phyloP scores from a whole-genome alignment of 2,113 vertebrate species.

The Calyptomena viridis region DNA sequence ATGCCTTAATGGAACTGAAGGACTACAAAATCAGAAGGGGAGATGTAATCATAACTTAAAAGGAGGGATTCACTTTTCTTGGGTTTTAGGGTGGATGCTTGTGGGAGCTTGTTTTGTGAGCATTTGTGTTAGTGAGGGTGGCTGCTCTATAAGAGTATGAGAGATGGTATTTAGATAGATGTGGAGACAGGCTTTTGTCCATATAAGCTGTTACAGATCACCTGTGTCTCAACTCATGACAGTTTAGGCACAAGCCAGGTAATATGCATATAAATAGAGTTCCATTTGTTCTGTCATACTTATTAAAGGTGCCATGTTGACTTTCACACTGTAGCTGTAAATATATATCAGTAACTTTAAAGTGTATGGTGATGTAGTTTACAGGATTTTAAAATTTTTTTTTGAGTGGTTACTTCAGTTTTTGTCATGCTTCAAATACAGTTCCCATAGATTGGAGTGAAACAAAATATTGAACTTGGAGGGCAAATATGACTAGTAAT shows the following conservation, averaged over 20 bases:
- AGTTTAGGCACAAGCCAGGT: neutral
- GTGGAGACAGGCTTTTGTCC: neutral
- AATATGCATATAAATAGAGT: neutral
- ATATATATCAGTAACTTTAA: neutral
- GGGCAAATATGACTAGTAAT: neutral
- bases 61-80: neutral
- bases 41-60: neutral
- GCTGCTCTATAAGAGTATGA: neutral
- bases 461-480: neutral
- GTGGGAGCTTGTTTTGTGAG: neutral
- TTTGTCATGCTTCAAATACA: neutral
- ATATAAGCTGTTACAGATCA: neutral
- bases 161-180: neutral
- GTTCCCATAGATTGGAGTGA: neutral
- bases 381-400: neutral
- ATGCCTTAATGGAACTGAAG: neutral
- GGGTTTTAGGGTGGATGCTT: neutral
- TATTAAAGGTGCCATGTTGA: neutral
- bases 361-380: neutral
- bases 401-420: neutral
- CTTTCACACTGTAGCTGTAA: neutral
- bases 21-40: neutral
- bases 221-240: neutral
- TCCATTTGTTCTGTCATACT: neutral
- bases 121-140: neutral